Evolutionary conservation across 2,113 vertebrate genomes (phyloP).

Genomic region (Egretta garzetta): DNA sequence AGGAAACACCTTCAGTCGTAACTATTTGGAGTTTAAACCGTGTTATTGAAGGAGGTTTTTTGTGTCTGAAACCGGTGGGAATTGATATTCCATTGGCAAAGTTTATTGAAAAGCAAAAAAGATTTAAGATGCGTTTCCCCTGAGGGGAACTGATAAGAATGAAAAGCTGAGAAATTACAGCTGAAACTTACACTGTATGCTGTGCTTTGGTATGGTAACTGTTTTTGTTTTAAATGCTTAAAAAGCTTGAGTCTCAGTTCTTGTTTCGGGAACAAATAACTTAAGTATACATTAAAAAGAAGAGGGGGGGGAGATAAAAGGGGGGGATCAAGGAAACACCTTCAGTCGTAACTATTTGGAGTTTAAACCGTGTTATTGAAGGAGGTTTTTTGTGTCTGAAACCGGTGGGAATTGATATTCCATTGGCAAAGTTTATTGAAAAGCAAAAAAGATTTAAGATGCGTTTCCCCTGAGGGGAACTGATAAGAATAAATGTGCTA

Average conservation of each 20-base stretch:
- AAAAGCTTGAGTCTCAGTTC: too few species aligned
- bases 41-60: neutral
- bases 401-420: neutral
- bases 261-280: too few species aligned
- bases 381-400: constrained; percentile 4
- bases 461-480: constrained; percentile 55
- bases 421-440: neutral
- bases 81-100: neutral
- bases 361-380: neutral
- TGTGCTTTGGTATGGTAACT: too few species aligned
- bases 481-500: neutral
- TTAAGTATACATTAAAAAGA: too few species aligned
- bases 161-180: too few species aligned
- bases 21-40: neutral
- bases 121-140: constrained; percentile 53
- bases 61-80: constrained; percentile 3
- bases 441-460: constrained; percentile 22
- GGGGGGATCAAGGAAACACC: constrained; percentile 19
- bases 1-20: constrained; percentile 26
- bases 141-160: constrained; percentile 18
- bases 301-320: constrained; percentile 12
- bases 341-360: constrained; percentile 4
- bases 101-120: neutral
- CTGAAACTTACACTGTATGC: too few species aligned
- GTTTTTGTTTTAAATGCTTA: too few species aligned